These are phyloP conservation scores for Sesamia inferens DNA, from an alignment of 2,888 invertebrate species.

Conservation along the genomic window DNA sequence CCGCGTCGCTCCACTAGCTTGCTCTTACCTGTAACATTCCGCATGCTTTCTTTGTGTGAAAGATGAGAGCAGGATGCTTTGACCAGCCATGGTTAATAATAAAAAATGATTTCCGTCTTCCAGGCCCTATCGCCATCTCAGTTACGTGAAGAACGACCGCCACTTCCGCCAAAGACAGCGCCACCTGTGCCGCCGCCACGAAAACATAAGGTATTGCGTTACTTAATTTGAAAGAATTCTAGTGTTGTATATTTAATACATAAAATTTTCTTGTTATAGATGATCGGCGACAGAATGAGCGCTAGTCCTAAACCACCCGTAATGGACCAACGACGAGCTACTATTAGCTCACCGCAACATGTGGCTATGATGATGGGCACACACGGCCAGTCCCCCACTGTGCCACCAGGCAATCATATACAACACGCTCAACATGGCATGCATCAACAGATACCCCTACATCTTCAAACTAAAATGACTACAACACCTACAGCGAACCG, in stretches of 20 bases:
- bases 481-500: constrained; percentile 67
- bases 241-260: not conserved
- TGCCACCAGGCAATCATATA: constrained; percentile 66
- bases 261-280: constrained; percentile 60
- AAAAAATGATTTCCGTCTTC: constrained; percentile 12
- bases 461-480: constrained; percentile 73
- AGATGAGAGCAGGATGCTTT: not conserved
- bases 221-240: not conserved
- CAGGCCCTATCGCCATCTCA: constrained; percentile 82
- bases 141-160: constrained; percentile 84
- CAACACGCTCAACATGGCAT: constrained; percentile 54
- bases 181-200: constrained; percentile 88
- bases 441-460: constrained; percentile 69
- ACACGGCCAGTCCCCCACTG: constrained; percentile 37
- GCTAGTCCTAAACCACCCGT: constrained; percentile 80
- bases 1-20: not conserved
- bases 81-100: not conserved
- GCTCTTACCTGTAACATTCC: not conserved
- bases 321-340: constrained; percentile 77
- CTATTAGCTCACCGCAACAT: constrained; percentile 70
- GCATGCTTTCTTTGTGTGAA: not conserved
- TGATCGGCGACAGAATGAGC: constrained; percentile 79
- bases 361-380: constrained; percentile 56
- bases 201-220: constrained; percentile 80
- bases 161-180: constrained; percentile 85